Evolutionary conservation across 1,140 invertebrate species (phyloP), one percentile per base, ranked within the genome.

Genomic region (Gryllus bimaculatus): DNA sequence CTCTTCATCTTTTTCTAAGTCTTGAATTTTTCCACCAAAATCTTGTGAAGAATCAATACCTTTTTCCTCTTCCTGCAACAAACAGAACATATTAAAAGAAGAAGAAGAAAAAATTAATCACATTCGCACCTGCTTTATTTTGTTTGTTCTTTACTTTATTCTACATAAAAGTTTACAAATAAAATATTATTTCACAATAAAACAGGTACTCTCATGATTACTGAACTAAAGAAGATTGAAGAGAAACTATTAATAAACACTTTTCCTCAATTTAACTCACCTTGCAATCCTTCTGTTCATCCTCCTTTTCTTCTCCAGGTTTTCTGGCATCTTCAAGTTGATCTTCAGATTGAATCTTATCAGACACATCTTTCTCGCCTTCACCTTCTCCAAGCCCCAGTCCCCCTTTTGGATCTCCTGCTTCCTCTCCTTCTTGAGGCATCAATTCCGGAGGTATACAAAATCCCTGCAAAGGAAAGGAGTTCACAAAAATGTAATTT

Each of bases 41-140:
- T 98, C 93, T 80, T 98, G 95, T 15, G 92, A 93, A 95, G 98
- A 97, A 83, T 98, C 95, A 75, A 98, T 92, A 20, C 96, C 97
- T 80, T 98, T 94, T 78, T 99, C 95, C 86, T 98, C 96, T 83
- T 97, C 94, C 83, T 88, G 80, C 20, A 48, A 20, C 47, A 77
- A 39, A 39, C 26, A 39, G n/a, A n/a, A 39, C 26, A 39, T 39
- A 39, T 39, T 39, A 39, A 39, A 39, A 5, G 66, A 13, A 73
- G 54, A 12, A 73, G 10, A 8, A 73, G 54, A 73, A 18, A 73
- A 73, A n/a, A n/a, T n/a, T 39, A 39, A 39, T 39, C 26, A 39
- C 26, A 39, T 39, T 39, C 26, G 5, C 26, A 39, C 26, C 26
- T 39, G 5, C 5, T 39, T 39, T 5, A 39, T 39, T 39, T 39